Evolutionary conservation across 2,888 invertebrate species (phyloP).

Genomic region (Rhingia campestris): DNA sequence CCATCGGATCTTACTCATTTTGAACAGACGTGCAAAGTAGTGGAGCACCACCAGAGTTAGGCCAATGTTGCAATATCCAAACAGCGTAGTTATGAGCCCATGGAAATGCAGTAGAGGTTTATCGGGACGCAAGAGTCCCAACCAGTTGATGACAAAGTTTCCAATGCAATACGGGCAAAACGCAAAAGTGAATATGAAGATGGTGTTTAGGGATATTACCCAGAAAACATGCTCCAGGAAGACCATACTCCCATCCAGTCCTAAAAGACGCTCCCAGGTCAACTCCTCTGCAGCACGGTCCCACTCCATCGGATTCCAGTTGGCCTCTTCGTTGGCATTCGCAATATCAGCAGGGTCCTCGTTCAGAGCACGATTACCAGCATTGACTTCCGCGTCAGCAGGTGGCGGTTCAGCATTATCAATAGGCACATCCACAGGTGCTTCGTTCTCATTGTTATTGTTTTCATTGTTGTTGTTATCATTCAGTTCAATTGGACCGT

Average conservation of each 20-base stretch:
- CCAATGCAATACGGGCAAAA: conserved; percentile 98
- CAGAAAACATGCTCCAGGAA: conserved; percentile 99
- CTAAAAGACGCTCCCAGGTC: conserved; percentile 98
- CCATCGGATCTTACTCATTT: conserved; percentile 90
- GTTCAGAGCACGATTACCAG: conserved; percentile 80
- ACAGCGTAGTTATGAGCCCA: conserved; percentile 94
- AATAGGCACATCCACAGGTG: conserved; percentile 79
- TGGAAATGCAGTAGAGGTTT: conserved; percentile 91
- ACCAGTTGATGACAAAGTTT: conserved; percentile 89
- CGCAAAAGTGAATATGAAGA: conserved; percentile 98
- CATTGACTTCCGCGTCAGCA: conserved; percentile 82
- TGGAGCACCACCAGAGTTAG: conserved; percentile 92
- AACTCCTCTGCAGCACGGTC: conserved; percentile 98
- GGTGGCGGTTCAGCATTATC: conserved; percentile 80
- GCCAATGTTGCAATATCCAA: conserved; percentile 96
- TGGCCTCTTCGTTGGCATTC: conserved; percentile 84
- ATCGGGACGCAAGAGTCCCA: conserved; percentile 84
- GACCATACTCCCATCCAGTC: conserved; percentile 97
- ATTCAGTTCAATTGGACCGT: conserved; percentile 53
- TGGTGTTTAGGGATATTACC: conserved; percentile 98
- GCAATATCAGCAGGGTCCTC: conserved; percentile 82
- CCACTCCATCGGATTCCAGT: conserved; percentile 99
- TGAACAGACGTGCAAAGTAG: conserved; percentile 90
- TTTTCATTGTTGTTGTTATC: conserved; percentile 83
- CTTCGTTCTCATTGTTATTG: conserved; percentile 79